Conservation (phyloP, 2,113 vertebrate genomes). For the Anolis carolinensis region DNA sequence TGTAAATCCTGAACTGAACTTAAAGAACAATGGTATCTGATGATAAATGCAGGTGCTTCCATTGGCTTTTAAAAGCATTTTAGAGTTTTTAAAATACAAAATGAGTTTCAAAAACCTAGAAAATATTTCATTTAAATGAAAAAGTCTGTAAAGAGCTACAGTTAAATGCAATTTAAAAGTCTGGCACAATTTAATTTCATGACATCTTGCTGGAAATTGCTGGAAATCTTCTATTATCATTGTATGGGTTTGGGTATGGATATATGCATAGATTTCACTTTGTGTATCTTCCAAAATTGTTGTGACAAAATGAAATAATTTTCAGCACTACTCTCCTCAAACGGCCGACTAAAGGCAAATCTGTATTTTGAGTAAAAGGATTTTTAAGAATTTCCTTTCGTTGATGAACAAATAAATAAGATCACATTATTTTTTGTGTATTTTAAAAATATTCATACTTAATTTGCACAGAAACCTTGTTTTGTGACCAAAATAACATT, state of each 20-base stretch:
- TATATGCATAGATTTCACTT: conserved; percentile 46
- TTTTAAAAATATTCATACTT: too few relatives aligned
- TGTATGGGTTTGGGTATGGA: conserved; percentile 40
- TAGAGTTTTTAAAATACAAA: conserved; percentile 1
- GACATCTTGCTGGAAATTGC: conserved; percentile 37
- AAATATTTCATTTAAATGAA: conserved; percentile 23
- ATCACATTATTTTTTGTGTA: too few relatives aligned
- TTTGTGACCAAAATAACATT: too few relatives aligned
- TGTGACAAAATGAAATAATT: conserved; percentile 41
- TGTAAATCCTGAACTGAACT: not conserved
- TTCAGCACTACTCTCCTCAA: conserved; percentile 26
- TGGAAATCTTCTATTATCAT: conserved; percentile 25
- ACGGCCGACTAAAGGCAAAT: conserved; percentile 23
- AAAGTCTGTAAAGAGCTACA: not conserved
- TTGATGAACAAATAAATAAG: too few relatives aligned
- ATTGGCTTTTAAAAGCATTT: conserved; percentile 9
- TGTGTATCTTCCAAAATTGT: conserved; percentile 39
- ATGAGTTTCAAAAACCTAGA: conserved; percentile 8
- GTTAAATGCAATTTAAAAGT: not conserved
- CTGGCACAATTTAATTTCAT: conserved; percentile 51
- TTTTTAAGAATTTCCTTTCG: too few relatives aligned
- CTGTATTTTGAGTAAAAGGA: too few relatives aligned
- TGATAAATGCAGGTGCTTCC: conserved; percentile 24
- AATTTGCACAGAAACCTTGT: too few relatives aligned
- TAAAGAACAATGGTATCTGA: conserved; percentile 21